Evolutionary conservation across 1,140 invertebrate species (phyloP).

Genomic region (Telenomus remus): DNA sequence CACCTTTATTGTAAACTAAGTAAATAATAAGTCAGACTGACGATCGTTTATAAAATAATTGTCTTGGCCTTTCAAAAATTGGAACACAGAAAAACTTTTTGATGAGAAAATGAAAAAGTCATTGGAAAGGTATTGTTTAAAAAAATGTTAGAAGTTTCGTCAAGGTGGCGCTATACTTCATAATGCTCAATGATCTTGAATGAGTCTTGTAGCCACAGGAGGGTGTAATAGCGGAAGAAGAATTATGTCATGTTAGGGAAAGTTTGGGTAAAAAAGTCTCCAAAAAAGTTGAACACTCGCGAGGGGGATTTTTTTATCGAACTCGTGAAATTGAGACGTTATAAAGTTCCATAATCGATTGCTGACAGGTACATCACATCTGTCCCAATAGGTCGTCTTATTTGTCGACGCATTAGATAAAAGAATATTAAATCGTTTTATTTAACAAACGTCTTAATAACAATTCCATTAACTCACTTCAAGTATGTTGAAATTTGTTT

Average conservation of each 20-base stretch:
- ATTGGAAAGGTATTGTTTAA: neutral
- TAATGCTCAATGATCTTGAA: slow-evolving; percentile 50
- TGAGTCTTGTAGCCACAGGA: slow-evolving; percentile 49
- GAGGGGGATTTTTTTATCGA: slow-evolving; percentile 62
- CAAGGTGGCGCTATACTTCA: slow-evolving; percentile 31
- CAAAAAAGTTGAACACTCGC: slow-evolving; percentile 53
- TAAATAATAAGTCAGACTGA: neutral
- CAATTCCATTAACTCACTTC: too few species aligned
- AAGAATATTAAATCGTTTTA: neutral
- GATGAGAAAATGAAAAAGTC: neutral
- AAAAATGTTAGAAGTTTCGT: slow-evolving; percentile 17
- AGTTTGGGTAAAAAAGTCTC: slow-evolving; percentile 38
- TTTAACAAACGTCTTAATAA: too few species aligned
- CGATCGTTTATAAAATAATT: too few species aligned
- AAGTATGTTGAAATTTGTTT: too few species aligned
- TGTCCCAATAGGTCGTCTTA: slow-evolving; percentile 61
- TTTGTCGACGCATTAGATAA: slow-evolving; percentile 47
- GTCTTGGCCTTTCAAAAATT: too few species aligned
- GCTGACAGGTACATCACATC: slow-evolving; percentile 69
- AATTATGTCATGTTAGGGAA: slow-evolving; percentile 50
- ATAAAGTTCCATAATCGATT: slow-evolving; percentile 72
- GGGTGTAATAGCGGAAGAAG: slow-evolving; percentile 58
- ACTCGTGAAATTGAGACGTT: slow-evolving; percentile 75
- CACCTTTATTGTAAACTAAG: neutral
- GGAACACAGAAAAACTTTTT: too few species aligned